Evolutionary conservation across 2,113 vertebrate species (phyloP).

Genomic region (Brachyhypopomus occidentalis): DNA sequence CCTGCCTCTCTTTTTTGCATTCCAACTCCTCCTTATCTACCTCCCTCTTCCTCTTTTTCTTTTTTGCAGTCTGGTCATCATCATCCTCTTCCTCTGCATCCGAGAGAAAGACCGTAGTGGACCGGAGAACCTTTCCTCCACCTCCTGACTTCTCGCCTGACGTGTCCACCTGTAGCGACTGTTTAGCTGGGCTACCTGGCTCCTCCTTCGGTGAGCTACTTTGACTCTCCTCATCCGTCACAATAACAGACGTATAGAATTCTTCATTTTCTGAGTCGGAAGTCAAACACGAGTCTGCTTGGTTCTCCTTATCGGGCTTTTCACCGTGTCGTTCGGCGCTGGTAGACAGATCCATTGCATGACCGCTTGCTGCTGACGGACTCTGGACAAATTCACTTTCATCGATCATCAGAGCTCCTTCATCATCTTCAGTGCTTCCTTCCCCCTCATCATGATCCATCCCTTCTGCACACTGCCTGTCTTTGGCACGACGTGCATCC

Average conservation of each 20-base stretch:
- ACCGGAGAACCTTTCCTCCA: slow-evolving; percentile 77
- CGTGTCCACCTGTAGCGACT: slow-evolving; percentile 57
- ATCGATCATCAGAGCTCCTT: slow-evolving; percentile 71
- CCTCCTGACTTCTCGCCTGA: slow-evolving; percentile 60
- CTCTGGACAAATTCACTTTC: slow-evolving; percentile 67
- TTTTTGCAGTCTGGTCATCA: slow-evolving; percentile 66
- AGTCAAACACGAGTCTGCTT: slow-evolving; percentile 69
- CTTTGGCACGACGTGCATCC: slow-evolving; percentile 67
- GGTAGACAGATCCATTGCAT: slow-evolving; percentile 73
- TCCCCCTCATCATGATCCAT: slow-evolving; percentile 49
- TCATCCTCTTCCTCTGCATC: slow-evolving; percentile 79
- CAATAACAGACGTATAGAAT: slow-evolving; percentile 77
- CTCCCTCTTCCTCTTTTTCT: slow-evolving; percentile 67
- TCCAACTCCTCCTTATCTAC: slow-evolving; percentile 69
- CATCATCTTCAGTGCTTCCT: slow-evolving; percentile 69
- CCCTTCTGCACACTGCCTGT: slow-evolving; percentile 54
- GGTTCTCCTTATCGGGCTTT: slow-evolving; percentile 59
- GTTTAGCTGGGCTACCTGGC: slow-evolving; percentile 67
- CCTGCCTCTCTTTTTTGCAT: slow-evolving; percentile 70
- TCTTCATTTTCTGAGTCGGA: slow-evolving; percentile 77
- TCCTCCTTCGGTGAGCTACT: slow-evolving; percentile 65
- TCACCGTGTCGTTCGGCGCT: slow-evolving; percentile 63
- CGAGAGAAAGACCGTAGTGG: slow-evolving; percentile 78
- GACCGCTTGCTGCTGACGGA: slow-evolving; percentile 58
- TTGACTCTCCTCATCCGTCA: slow-evolving; percentile 77